These are phyloP conservation scores for Poecilia picta DNA, from an alignment of 2,797 vertebrate genomes.

Conservation along the genomic window DNA sequence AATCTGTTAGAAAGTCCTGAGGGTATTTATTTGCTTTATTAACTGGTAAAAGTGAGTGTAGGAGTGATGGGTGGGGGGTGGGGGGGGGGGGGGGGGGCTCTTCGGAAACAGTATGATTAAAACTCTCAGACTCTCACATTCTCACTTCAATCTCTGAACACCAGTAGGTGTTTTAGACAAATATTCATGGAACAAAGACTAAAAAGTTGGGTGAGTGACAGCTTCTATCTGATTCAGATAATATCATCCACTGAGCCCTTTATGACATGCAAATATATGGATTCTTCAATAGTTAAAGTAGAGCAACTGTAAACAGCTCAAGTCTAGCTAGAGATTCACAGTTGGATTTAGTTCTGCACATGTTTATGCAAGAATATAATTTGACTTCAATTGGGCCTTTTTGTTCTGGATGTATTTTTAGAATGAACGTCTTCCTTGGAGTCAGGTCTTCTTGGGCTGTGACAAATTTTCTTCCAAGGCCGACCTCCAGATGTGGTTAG, in stretches of 20 bases:
- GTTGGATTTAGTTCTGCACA: neutral
- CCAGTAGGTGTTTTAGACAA: constrained; percentile 37
- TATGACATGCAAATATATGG: neutral
- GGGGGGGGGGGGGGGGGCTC: constrained; percentile 30
- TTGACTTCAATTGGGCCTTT: neutral
- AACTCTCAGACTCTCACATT: constrained; percentile 11
- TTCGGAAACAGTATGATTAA: constrained; percentile 40
- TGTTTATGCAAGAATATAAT: neutral
- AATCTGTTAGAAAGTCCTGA: constrained; percentile 18
- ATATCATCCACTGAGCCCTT: neutral
- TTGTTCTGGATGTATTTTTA: neutral
- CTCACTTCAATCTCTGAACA: constrained; percentile 16
- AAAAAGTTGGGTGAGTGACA: constrained; percentile 16
- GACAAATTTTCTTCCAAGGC: neutral
- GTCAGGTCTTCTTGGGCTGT: neutral
- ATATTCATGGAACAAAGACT: constrained; percentile 12
- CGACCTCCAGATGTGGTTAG: neutral
- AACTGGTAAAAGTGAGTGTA: constrained; percentile 49
- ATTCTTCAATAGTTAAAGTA: neutral
- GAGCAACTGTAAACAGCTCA: neutral
- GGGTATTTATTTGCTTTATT: constrained; percentile 51
- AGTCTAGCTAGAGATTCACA: neutral
- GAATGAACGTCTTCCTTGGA: neutral
- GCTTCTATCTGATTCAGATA: neutral
- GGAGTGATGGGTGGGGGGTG: constrained; percentile 28